Percentiles rank a stretch among this genome's conserved stretches.
Conservation (phyloP, 2,113 vertebrate species). For the Pavo muticus region DNA sequence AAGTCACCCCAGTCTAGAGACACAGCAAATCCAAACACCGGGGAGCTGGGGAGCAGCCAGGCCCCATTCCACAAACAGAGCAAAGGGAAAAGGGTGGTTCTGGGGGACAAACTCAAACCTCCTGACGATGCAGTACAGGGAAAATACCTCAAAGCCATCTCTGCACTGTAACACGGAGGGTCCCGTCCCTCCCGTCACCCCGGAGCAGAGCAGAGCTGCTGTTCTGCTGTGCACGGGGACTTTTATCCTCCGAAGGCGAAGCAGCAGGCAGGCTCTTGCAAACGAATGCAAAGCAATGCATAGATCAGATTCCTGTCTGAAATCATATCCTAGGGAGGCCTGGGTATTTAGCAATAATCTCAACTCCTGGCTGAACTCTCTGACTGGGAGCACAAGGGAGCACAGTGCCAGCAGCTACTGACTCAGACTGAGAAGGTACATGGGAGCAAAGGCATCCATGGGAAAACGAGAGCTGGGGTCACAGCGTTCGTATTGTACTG, state of each 20-base stretch:
- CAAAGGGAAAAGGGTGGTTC: background rate
- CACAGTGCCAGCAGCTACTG: constrained; percentile 49
- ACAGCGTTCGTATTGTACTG: rapidly evolving
- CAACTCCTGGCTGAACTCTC: constrained; percentile 71
- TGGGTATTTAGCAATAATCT: constrained; percentile 9
- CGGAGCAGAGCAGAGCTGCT: background rate
- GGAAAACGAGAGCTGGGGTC: background rate
- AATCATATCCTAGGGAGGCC: background rate
- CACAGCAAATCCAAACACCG: background rate
- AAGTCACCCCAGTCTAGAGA: background rate
- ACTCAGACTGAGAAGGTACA: constrained; percentile 38
- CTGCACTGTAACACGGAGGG: background rate
- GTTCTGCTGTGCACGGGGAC: background rate
- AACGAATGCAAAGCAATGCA: background rate
- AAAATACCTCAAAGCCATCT: background rate
- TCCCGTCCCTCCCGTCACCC: background rate
- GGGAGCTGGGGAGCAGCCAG: background rate
- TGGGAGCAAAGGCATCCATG: constrained; percentile 44
- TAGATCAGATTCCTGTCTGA: background rate
- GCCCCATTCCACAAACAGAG: background rate
- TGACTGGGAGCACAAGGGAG: constrained; percentile 24
- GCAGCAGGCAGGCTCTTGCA: background rate
- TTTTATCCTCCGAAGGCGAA: background rate
- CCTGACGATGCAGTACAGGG: rapidly evolving
- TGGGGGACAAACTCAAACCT: background rate